Evolutionary conservation across 1,140 invertebrate genomes (phyloP).

Genomic region (Achroia grisella): DNA sequence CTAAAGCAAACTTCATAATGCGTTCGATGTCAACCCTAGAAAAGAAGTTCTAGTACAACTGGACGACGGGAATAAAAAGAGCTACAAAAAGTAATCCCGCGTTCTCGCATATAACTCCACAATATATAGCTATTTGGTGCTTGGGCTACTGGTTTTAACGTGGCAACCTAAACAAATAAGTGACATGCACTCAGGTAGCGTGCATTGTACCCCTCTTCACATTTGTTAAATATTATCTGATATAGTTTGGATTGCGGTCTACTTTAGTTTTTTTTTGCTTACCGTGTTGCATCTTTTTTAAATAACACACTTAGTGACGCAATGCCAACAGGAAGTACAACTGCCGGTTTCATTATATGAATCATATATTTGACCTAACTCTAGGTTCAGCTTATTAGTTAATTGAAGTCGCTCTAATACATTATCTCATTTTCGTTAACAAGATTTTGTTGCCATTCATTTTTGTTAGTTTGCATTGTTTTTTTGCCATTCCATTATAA

Average conservation of each 20-base stretch:
- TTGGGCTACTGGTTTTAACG: slow-evolving; percentile 66
- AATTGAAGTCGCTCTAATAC: no score
- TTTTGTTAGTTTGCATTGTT: no score
- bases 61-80: slow-evolving; percentile 50
- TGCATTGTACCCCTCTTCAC: slow-evolving; percentile 45
- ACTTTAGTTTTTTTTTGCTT: slow-evolving; percentile 11
- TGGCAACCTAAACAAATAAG: slow-evolving; percentile 67
- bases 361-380: no score
- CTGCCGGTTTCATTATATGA: no score
- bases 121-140: slow-evolving; percentile 39
- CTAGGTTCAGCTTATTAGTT: no score
- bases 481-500: no score
- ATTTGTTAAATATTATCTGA: slow-evolving; percentile 68
- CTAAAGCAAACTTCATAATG: background rate
- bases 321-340: no score
- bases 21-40: slow-evolving; percentile 29
- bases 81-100: slow-evolving; percentile 56
- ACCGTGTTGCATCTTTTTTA: no score
- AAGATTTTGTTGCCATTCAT: no score
- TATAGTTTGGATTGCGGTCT: slow-evolving; percentile 32
- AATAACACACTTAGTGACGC: no score
- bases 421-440: no score
- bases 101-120: slow-evolving; percentile 31
- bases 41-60: slow-evolving; percentile 45
- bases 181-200: slow-evolving; percentile 59